These are phyloP conservation scores for Xylophagus ater DNA, from an alignment of 2,888 invertebrate species.

Conservation along the genomic window DNA sequence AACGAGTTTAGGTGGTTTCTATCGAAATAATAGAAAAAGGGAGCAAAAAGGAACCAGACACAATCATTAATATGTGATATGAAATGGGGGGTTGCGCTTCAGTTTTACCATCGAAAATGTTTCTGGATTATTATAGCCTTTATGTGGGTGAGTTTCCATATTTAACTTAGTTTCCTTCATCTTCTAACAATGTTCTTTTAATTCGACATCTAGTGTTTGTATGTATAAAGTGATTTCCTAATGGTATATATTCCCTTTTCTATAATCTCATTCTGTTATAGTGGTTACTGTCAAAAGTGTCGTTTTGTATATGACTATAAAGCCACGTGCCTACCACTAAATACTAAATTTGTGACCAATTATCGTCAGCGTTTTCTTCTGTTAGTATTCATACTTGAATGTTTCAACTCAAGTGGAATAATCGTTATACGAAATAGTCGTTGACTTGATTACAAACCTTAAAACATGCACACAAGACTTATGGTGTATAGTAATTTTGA, in stretches of 20 bases:
- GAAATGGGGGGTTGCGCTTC: conserved; percentile 1
- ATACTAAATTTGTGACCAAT: conserved; percentile 14
- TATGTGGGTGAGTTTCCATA: neutral
- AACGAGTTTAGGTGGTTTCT: conserved; percentile 1
- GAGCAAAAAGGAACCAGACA: neutral
- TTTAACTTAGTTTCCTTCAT: too few species aligned
- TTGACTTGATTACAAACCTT: neutral
- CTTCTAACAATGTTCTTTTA: too few species aligned
- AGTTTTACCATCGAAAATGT: neutral
- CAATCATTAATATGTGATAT: neutral
- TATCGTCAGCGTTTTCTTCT: conserved; percentile 2
- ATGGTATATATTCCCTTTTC: neutral
- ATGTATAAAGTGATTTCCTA: neutral
- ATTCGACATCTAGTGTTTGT: too few species aligned
- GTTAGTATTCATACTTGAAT: conserved; percentile 1
- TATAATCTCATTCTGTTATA: neutral
- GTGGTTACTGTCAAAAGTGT: conserved; percentile 12
- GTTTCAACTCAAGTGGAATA: neutral
- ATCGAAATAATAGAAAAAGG: neutral
- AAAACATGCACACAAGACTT: too few species aligned
- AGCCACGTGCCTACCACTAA: conserved; percentile 13
- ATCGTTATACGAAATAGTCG: conserved; percentile 2
- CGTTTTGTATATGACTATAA: conserved; percentile 5
- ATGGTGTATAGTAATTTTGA: too few species aligned
- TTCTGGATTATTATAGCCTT: neutral